Base-by-base conservation (phyloP, 2,888 invertebrate genomes). In the Catocala fraxini region DNA sequence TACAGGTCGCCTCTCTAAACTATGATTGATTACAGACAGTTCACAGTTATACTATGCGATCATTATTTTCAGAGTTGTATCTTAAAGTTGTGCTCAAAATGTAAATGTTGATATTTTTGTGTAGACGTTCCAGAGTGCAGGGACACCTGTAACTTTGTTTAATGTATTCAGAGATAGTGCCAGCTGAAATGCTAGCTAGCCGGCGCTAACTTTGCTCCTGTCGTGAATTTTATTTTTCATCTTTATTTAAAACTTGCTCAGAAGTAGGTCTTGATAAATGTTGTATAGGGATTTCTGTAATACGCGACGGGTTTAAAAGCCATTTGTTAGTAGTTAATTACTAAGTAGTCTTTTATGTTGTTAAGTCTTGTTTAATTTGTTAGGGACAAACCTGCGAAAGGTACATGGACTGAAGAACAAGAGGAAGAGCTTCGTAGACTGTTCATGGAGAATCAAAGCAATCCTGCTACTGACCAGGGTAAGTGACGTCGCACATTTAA, bases 341-440 rank as follows among this genome's bases (percentile, higher is more conserved):
- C 11, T 60, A 39, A 39, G 35, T 39, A 39, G 35, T 39, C 33
- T 43, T 42, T 11, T 42, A 15, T 55, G 33, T 51, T 9, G 45
- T 13, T 12, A 43, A 35, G 39, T 39, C 12, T 1, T 42, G 12
- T 58, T 56, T 34, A 48, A 58, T 51, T 11, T 47, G 53, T 51
- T 76, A 93, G 94, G 70, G 92, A 92, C 75, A 90, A 89, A 70
- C 81, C 80, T 6, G 91, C 88, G 35, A 95, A 95, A 83, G 95
- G 95, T 63, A 88, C 91, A 34, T 99, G 99, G 99, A 95, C 96
- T 13, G 98, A 98, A 82, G 97, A 97, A 78, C 97, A 99, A 86
- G 98, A 99, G 88, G 96, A 97, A 69, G 98, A 99, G 92, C 90
- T 99, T 47, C 95, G 96, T 53, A 95, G 96, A 66, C 95, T 99